A percentile compares a stretch with the other conserved stretches of the same genome.
phyloP scores from a whole-genome alignment of 2,797 vertebrate genomes.

The Myripristis jacobus region DNA sequence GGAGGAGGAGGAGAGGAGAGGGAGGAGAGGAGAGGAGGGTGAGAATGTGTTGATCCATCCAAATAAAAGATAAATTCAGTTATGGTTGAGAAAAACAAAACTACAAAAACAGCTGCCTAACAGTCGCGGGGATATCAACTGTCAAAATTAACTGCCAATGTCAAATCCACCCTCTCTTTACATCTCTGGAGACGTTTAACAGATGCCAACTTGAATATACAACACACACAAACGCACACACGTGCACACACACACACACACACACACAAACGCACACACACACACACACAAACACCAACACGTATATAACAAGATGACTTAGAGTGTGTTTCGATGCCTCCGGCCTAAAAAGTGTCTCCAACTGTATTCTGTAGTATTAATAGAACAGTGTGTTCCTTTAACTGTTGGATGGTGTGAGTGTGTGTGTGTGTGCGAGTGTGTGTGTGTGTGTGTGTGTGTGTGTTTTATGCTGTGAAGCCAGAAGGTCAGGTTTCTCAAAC shows the following conservation, averaged over 20 bases:
- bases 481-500: slow-evolving; percentile 41
- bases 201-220: slow-evolving; percentile 50
- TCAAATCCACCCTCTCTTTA: slow-evolving; percentile 59
- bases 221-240: slow-evolving; percentile 40
- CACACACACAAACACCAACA: slow-evolving; percentile 7
- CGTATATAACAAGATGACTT: slow-evolving; percentile 40
- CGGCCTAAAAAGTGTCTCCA: slow-evolving; percentile 37
- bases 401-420: slow-evolving; percentile 16
- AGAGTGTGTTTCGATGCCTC: slow-evolving; percentile 43
- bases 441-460: not conserved
- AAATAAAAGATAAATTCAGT: slow-evolving; percentile 33
- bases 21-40: slow-evolving; percentile 3
- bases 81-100: slow-evolving; percentile 66
- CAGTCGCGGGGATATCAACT: slow-evolving; percentile 77
- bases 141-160: slow-evolving; percentile 79
- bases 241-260: too few species aligned
- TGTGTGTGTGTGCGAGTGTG: not conserved
- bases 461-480: slow-evolving; percentile 25
- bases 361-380: slow-evolving; percentile 60
- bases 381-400: slow-evolving; percentile 50
- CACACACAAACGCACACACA: too few species aligned
- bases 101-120: slow-evolving; percentile 74
- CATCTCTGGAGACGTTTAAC: slow-evolving; percentile 76
- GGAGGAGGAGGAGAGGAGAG: too few species aligned
- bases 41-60: slow-evolving; percentile 29